phyloP scores from a whole-genome alignment of 2,888 invertebrate species.

The Oscheius sp. region DNA sequence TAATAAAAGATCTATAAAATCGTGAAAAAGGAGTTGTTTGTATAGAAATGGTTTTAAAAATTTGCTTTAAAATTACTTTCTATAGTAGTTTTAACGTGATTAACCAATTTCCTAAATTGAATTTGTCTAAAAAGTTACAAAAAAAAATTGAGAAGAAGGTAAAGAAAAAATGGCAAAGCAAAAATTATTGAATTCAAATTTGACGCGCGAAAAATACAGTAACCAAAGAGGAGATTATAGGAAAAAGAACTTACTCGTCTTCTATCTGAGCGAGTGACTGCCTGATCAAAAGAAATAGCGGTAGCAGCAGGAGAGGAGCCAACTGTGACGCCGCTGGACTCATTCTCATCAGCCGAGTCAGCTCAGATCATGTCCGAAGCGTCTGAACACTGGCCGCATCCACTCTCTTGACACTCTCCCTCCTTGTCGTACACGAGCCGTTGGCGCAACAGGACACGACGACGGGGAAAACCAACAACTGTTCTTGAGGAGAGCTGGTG shows the following conservation, averaged over 20 bases:
- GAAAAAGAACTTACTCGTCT: constrained; percentile 12
- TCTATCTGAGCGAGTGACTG: neutral
- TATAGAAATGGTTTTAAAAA: no score
- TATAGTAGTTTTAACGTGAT: no score
- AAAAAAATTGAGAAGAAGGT: no score
- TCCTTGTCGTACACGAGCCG: constrained; percentile 30
- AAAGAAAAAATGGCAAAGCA: no score
- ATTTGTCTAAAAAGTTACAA: no score
- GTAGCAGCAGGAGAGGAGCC: constrained; percentile 3
- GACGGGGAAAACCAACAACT: constrained; percentile 27
- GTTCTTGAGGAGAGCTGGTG: constrained; percentile 7
- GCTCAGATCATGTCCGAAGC: constrained; percentile 13
- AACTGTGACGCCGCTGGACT: neutral
- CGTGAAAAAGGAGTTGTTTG: no score
- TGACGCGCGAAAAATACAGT: no score
- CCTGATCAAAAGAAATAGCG: constrained; percentile 15
- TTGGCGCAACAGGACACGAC: constrained; percentile 28
- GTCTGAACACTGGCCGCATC: constrained; percentile 1
- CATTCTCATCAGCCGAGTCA: no score
- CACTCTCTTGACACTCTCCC: no score
- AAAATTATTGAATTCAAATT: no score
- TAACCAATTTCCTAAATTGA: neutral
- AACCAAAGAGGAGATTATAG: neutral
- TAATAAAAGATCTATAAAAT: no score
- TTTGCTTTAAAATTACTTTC: no score